Evolutionary conservation across 2,797 vertebrate species (phyloP).

Genomic region (Syndactyla subalaris): DNA sequence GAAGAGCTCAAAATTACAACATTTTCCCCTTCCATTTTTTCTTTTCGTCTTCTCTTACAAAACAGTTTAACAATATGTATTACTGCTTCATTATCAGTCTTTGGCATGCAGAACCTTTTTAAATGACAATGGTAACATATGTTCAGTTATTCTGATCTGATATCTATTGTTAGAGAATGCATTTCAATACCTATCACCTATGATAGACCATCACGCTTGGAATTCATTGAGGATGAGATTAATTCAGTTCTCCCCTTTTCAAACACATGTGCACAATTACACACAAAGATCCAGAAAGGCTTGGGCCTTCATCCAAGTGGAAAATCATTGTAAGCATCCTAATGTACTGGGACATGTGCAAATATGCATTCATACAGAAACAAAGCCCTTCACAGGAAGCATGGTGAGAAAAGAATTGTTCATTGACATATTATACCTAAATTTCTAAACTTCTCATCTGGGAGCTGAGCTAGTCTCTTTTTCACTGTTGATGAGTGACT

Average conservation of each 20-base stretch:
- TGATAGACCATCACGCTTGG: background rate
- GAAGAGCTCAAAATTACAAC: background rate
- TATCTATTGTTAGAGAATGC: background rate
- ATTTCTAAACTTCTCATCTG: background rate
- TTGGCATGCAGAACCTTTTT: slow-evolving; percentile 5
- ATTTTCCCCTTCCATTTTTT: background rate
- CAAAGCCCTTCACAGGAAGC: background rate
- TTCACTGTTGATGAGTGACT: background rate
- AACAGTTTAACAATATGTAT: background rate
- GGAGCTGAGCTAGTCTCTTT: background rate
- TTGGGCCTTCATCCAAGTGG: background rate
- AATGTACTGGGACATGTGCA: background rate
- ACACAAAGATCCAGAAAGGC: accelerated
- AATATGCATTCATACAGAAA: background rate
- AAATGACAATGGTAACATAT: slow-evolving; percentile 47
- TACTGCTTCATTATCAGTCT: background rate
- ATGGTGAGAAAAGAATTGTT: background rate
- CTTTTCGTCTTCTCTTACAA: background rate
- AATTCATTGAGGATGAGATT: background rate
- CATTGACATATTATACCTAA: background rate
- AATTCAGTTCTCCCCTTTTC: background rate
- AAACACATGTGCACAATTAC: background rate
- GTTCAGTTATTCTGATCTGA: background rate
- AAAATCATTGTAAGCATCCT: background rate
- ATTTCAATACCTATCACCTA: background rate